These are phyloP conservation scores for Centropus bengalensis DNA, from an alignment of 2,113 vertebrate genomes.

Conservation along the genomic window DNA sequence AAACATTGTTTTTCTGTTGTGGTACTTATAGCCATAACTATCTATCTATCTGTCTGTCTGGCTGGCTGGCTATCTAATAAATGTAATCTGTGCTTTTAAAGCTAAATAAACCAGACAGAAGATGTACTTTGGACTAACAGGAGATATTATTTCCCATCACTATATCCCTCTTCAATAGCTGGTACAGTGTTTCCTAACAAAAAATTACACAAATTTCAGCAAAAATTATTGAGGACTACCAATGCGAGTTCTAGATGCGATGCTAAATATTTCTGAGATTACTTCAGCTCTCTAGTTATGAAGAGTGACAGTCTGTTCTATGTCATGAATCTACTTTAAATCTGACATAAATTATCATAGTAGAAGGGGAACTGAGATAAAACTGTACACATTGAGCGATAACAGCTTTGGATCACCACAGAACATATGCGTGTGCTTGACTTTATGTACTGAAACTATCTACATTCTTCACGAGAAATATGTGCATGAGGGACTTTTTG, in stretches of 20 bases:
- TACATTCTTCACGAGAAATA: slow-evolving; percentile 27
- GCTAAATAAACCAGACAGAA: not conserved
- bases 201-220: not conserved
- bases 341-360: slow-evolving; percentile 48
- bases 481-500: not conserved
- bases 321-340: slow-evolving; percentile 41
- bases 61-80: slow-evolving; percentile 44
- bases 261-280: slow-evolving; percentile 35
- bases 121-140: not conserved
- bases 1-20: slow-evolving; percentile 69
- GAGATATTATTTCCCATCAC: not conserved
- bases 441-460: slow-evolving; percentile 9
- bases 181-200: not conserved
- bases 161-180: not conserved
- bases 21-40: slow-evolving; percentile 63
- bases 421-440: slow-evolving; percentile 22
- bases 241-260: not conserved
- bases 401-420: slow-evolving; percentile 52
- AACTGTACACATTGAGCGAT: not conserved
- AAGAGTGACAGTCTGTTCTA: slow-evolving; percentile 25
- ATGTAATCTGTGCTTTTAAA: slow-evolving; percentile 51
- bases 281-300: slow-evolving; percentile 8
- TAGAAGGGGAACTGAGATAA: slow-evolving; percentile 10
- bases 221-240: not conserved
- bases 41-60: slow-evolving; percentile 55